These are phyloP conservation scores for Pomacea maculata DNA, from an alignment of 1,140 invertebrate species.

Conservation along the genomic window DNA sequence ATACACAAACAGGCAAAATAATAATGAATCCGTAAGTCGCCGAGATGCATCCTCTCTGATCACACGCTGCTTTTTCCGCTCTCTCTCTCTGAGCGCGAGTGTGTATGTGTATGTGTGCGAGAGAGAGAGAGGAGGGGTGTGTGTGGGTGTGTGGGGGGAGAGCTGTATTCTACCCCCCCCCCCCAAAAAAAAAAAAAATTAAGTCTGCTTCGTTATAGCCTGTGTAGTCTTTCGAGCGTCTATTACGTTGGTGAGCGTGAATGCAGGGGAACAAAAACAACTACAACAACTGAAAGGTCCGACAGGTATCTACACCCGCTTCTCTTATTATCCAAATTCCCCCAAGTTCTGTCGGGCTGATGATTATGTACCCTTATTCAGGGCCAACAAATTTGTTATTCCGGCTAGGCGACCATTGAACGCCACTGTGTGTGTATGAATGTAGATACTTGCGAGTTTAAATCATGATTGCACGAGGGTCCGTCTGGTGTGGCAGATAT, in stretches of 20 bases:
- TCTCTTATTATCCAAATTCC: not conserved
- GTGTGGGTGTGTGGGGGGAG: not conserved
- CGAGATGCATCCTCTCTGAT: not conserved
- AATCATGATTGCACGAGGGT: too few relatives aligned
- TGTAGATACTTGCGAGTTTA: not conserved
- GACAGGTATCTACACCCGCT: too few relatives aligned
- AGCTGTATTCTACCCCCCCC: not conserved
- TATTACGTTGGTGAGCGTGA: not conserved
- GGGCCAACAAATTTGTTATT: not conserved
- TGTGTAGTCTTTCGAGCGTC: not conserved
- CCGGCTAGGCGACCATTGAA: not conserved
- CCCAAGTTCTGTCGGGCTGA: not conserved
- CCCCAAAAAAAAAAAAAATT: too few relatives aligned
- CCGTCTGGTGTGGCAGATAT: too few relatives aligned
- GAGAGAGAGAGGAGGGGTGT: not conserved
- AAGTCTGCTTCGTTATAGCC: not conserved
- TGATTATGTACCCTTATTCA: not conserved
- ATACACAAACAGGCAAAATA: not conserved
- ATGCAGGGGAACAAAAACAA: not conserved
- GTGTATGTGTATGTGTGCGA: not conserved
- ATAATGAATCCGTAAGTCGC: not conserved
- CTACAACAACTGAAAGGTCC: not conserved
- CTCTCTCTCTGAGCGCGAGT: not conserved
- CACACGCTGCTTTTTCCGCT: not conserved
- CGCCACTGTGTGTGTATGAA: not conserved